phyloP scores from a whole-genome alignment of 2,888 invertebrate species.

The Drosophila robusta region DNA sequence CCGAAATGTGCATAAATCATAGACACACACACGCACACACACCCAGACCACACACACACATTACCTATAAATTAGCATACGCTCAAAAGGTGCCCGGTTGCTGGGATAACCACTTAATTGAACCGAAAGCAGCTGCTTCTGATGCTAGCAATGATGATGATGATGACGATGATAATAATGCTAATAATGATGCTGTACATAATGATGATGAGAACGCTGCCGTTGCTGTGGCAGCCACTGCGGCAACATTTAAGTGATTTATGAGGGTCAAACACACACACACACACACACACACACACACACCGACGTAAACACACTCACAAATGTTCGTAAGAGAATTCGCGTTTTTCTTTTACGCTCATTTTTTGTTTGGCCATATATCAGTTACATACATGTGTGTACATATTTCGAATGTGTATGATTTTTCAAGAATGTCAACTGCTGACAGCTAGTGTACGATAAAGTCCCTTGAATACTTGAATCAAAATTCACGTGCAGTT shows the following conservation, averaged over 20 bases:
- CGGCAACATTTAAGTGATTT: slow-evolving; percentile 69
- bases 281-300: slow-evolving; percentile 8
- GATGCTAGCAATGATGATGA: slow-evolving; percentile 20
- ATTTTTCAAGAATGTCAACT: slow-evolving; percentile 72
- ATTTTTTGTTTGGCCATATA: slow-evolving; percentile 28
- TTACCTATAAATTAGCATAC: slow-evolving; percentile 58
- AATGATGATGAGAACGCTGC: slow-evolving; percentile 9
- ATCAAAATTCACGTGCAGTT: slow-evolving; percentile 3
- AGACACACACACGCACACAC: slow-evolving; percentile 8
- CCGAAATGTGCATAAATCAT: slow-evolving; percentile 44
- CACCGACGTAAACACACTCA: neutral
- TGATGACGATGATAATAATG: slow-evolving; percentile 11
- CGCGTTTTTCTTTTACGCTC: slow-evolving; percentile 17
- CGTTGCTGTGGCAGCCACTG: slow-evolving; percentile 36
- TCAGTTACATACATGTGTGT: slow-evolving; percentile 23
- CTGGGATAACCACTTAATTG: slow-evolving; percentile 62
- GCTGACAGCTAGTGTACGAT: slow-evolving; percentile 55
- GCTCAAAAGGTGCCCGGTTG: slow-evolving; percentile 22
- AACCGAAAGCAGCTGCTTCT: slow-evolving; percentile 61
- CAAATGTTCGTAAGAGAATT: slow-evolving; percentile 16
- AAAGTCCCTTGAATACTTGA: slow-evolving; percentile 12
- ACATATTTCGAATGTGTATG: slow-evolving; percentile 29
- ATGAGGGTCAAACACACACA: slow-evolving; percentile 51
- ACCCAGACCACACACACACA: slow-evolving; percentile 3
- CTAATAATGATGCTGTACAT: slow-evolving; percentile 21